phyloP scores from a whole-genome alignment of 2,797 vertebrate genomes.

The Spondyliosoma cantharus region DNA sequence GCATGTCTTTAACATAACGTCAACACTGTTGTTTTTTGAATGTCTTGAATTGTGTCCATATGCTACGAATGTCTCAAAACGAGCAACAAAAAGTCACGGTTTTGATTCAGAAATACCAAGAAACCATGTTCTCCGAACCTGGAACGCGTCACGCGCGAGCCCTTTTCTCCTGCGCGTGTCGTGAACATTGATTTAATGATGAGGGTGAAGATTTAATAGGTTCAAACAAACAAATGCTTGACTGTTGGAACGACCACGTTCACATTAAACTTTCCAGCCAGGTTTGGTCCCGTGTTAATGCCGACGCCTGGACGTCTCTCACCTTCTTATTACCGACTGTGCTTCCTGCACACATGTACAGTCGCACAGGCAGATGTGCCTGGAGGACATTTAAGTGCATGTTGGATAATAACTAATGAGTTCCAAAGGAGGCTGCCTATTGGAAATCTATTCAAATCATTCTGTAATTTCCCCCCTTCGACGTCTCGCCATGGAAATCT shows the following conservation, averaged over 20 bases:
- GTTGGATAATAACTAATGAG: neutral
- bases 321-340: no score
- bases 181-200: neutral
- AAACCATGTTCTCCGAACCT: neutral
- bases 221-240: neutral
- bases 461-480: neutral
- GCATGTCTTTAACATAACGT: no score
- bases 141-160: neutral
- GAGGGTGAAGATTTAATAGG: neutral
- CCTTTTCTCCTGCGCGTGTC: neutral
- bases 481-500: neutral
- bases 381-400: neutral
- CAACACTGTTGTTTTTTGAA: no score
- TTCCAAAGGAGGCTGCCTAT: constrained; percentile 2
- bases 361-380: neutral
- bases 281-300: neutral
- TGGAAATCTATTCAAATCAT: constrained; percentile 5
- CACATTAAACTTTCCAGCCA: neutral
- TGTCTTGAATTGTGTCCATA: no score
- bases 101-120: no score
- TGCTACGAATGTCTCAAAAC: no score
- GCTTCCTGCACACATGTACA: neutral
- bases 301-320: neutral
- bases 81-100: no score
- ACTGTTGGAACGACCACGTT: no score